Evolutionary conservation across 2,888 invertebrate genomes (phyloP).

Genomic region (Smittia sp.): DNA sequence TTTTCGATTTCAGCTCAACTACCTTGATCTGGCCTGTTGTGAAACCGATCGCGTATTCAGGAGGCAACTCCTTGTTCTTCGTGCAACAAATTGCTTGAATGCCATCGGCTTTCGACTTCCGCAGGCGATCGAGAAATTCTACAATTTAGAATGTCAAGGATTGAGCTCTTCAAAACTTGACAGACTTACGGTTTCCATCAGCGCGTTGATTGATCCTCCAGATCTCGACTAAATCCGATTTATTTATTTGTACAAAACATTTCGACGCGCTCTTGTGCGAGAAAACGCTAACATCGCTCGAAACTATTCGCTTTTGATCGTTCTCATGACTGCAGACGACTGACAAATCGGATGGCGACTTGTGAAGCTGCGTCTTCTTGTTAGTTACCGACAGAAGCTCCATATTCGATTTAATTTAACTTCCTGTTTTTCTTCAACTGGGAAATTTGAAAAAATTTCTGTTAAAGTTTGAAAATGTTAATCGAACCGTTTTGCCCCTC

Average conservation of each 20-base stretch:
- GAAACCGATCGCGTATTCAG: slow-evolving; percentile 50
- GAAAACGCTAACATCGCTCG: neutral
- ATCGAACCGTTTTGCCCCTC: too few species aligned
- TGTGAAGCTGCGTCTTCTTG: neutral
- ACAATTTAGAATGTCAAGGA: neutral
- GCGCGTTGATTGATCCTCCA: neutral
- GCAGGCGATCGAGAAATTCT: slow-evolving; percentile 45
- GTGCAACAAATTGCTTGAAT: slow-evolving; percentile 49
- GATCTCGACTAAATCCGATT: neutral
- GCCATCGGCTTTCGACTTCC: slow-evolving; percentile 50
- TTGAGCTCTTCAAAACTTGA: neutral
- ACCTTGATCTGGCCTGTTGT: slow-evolving; percentile 49
- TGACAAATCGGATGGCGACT: slow-evolving; percentile 13
- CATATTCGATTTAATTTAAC: slow-evolving; percentile 6
- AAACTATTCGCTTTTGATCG: neutral
- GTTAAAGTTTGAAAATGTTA: too few species aligned
- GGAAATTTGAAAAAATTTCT: too few species aligned
- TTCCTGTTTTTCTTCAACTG: too few species aligned
- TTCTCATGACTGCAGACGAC: neutral
- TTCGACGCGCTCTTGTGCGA: neutral
- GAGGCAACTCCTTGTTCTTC: slow-evolving; percentile 46
- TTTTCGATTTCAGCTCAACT: slow-evolving; percentile 47
- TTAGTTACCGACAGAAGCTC: neutral
- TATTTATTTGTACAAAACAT: slow-evolving; percentile 2
- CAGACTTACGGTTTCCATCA: neutral